Evolutionary conservation across 1,140 invertebrate species (phyloP), one percentile per base, ranked within the genome.

Genomic region (Rhopalosiphum padi): DNA sequence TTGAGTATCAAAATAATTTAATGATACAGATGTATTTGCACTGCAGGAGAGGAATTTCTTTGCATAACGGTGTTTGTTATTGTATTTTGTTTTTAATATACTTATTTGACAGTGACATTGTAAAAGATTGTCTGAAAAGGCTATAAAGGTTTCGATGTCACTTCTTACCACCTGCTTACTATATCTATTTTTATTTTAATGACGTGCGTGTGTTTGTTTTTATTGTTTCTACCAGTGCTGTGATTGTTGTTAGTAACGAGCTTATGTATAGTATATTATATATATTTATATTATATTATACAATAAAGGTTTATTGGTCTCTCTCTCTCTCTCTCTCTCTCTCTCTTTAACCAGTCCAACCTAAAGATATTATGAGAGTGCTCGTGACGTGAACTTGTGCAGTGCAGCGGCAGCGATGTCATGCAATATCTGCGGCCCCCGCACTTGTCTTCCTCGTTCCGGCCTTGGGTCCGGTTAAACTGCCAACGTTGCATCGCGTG

Each of bases 401-500:
- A 37, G n/a, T 48, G 51, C 51, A 55, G 43, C 86, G 46, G 43
- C 86, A n/a, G 23, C 35, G 88, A 89, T 55, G 35, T 89, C 87
- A 89, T 53, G 88, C 22, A 89, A 89, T 53, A 53, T 35, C 51
- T 51, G n/a, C 87, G 25, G 35, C 88, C 88, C 88, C 88, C 48
- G 51, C 88, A 37, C 35, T 41, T 2, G 22, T 55, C 48, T 89
- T 89, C 88, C 88, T 37, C 46, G 48, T 89, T 89, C 35, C 51
- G 88, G 51, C 88, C 88, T 53, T 55, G 88, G 35, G 88, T 89
- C 51, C 51, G 51, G 88, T 89, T 89, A 89, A 55, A 89, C 85
- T 86, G 41, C 41, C 37, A n/a, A 46, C 23, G 30, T 87, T 87
- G 86, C 86, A 55, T 86, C 43, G 43, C 41, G 41, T 86, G 41